Conservation (phyloP, 2,113 vertebrate species). For the Lanius ludovicianus region DNA sequence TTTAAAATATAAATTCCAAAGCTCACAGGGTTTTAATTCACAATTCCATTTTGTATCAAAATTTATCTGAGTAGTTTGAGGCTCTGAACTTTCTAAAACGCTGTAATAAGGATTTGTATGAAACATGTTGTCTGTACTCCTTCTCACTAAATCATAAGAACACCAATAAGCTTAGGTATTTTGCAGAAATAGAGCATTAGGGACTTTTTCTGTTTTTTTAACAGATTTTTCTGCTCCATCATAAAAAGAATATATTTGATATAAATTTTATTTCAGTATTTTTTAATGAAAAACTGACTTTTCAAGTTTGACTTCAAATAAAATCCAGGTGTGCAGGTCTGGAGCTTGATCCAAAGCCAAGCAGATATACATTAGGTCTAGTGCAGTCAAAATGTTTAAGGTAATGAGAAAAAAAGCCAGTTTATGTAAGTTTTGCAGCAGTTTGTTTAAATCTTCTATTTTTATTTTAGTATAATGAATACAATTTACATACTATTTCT, state of each 20-base stretch:
- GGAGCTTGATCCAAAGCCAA: neutral
- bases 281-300: neutral
- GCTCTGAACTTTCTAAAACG: neutral
- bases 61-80: neutral
- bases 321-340: neutral
- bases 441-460: neutral
- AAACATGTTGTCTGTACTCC: neutral
- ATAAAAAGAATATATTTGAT: neutral
- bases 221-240: neutral
- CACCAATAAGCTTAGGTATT: neutral
- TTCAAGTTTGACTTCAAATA: neutral
- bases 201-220: rapidly evolving
- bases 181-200: neutral
- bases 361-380: neutral
- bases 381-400: neutral
- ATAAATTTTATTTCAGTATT: neutral
- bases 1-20: neutral
- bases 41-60: neutral
- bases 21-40: neutral
- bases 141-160: neutral
- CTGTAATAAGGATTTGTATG: neutral
- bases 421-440: neutral
- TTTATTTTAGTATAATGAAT: neutral
- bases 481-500: neutral
- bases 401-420: neutral